Base-by-base conservation (phyloP, 1,140 invertebrate species). In the Temnothorax longispinosus region DNA sequence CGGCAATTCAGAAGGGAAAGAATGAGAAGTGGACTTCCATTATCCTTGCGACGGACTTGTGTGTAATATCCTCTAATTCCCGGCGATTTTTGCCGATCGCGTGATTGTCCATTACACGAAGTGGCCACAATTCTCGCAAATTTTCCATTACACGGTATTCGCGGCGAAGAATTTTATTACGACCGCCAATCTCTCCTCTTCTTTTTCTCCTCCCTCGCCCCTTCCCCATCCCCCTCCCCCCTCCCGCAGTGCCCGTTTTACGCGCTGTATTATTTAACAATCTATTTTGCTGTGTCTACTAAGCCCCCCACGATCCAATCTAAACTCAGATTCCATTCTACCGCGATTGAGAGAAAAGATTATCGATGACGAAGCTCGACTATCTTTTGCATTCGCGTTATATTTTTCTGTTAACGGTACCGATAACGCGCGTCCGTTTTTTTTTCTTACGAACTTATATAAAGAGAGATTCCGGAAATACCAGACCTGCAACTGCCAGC, bases 51-150 rank as follows among this genome's bases (percentile, higher is more conserved):
- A 74, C 32, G 41, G 54, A n/a, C 27, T 62, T 15, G 56, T 15
- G 56, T 62, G 44, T 84, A 84, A 84, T 84, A 84, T 75, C 18
- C 69, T 60, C 41, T 84, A 84, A 84, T 84, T 84, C 69, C 80
- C 41, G 38, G 32, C 65, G 54, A 74, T 84, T 84, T 84, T 84
- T 75, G 56, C 78, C 88, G 87, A 93, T 90, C 90, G 44, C 87
- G 87, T 88, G 77, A 81, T 81, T 89, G 87, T 86, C 92, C 89
- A 92, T 90, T 91, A 90, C 89, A 87, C 72, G 87, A 91, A 91
- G 91, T 88, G 90, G 87, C 89, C 87, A 65, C 89, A 69, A 84
- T 84, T 84, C 80, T 84, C 86, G 89, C 86, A 90, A 91, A 93
- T 93, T 84, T 91, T 88, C 88, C 82, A 89, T 88, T 88, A 81